Conservation (phyloP, 2,888 invertebrate species). For the Conops quadrifasciatus region DNA sequence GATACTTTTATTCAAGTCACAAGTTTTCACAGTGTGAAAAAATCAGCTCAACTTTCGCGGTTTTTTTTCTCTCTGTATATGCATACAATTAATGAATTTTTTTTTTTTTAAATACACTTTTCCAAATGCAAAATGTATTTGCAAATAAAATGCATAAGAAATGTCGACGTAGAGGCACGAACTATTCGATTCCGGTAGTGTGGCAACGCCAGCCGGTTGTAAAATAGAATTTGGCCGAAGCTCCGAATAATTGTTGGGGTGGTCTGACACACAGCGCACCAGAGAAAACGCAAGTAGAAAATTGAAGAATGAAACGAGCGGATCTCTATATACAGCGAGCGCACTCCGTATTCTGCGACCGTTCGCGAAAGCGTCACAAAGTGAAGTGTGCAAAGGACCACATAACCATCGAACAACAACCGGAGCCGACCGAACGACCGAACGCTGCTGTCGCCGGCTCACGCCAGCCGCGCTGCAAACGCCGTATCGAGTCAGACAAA, state of each 20-base stretch:
- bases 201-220: constrained; percentile 31
- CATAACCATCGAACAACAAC: constrained; percentile 40
- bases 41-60: not conserved
- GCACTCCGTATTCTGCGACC: constrained; percentile 36
- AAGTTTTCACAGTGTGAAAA: not conserved
- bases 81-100: not conserved
- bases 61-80: not conserved
- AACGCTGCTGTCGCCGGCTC: not conserved
- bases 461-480: too few species aligned
- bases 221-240: constrained; percentile 18
- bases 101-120: not conserved
- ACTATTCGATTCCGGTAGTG: constrained; percentile 3
- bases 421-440: constrained; percentile 26
- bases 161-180: not conserved
- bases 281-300: constrained; percentile 9
- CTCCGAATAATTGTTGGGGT: constrained; percentile 17
- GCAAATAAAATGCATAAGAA: not conserved
- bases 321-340: constrained; percentile 10
- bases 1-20: not conserved
- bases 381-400: constrained; percentile 42
- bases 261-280: constrained; percentile 21
- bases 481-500: constrained; percentile 14
- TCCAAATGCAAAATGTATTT: not conserved
- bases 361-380: constrained; percentile 43
- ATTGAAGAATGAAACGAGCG: constrained; percentile 30